Evolutionary conservation across 1,140 invertebrate genomes (phyloP).

Genomic region (Pantala flavescens): DNA sequence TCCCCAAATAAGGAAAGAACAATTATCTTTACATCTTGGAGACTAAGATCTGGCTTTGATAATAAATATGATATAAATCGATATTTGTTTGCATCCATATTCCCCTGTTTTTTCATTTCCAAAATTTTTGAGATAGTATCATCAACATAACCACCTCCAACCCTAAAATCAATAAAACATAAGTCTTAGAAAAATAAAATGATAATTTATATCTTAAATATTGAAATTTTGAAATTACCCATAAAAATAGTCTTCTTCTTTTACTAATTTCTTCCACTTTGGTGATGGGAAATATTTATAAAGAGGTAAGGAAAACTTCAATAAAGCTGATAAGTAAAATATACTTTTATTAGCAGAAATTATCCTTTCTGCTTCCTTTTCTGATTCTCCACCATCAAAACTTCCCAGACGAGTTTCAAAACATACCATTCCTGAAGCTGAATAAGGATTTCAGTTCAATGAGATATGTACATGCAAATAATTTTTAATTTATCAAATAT

Average conservation of each 20-base stretch:
- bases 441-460: conserved; percentile 25
- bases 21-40: conserved; percentile 38
- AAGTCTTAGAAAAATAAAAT: neutral
- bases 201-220: neutral
- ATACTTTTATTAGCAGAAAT: conserved; percentile 35
- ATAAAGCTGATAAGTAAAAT: conserved; percentile 33
- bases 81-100: conserved; percentile 32
- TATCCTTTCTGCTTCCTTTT: conserved; percentile 31
- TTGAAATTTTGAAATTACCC: conserved; percentile 22
- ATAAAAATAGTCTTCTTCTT: conserved; percentile 36
- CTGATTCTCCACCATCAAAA: conserved; percentile 26
- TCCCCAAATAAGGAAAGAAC: conserved; percentile 42
- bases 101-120: conserved; percentile 25
- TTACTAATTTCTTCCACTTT: conserved; percentile 32
- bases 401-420: conserved; percentile 39
- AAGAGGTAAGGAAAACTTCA: conserved; percentile 37
- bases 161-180: conserved; percentile 24
- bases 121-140: conserved; percentile 22
- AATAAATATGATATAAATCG: conserved; percentile 40
- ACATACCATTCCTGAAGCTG: conserved; percentile 39
- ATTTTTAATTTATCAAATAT: neutral
- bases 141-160: conserved; percentile 25
- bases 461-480: neutral
- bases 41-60: conserved; percentile 33
- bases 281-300: conserved; percentile 35